Evolutionary conservation across 2,113 vertebrate species (phyloP).

Genomic region (human): GRCh38 chr2:204019501-204020000

Average conservation of each 20-base stretch:
- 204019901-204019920: not conserved
- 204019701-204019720: conserved; percentile 57
- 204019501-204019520: not conserved
- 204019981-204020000: not conserved
- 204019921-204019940: not conserved
- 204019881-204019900: conserved; percentile 26
- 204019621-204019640: conserved; percentile 18
- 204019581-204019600: not conserved
- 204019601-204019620: not conserved
- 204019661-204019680: not conserved
- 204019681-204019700: conserved; percentile 57
- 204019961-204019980: not conserved
- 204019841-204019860: not conserved
- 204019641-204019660: not conserved
- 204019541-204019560: too few relatives aligned
- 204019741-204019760: not conserved
- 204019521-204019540: not conserved
- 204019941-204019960: not conserved
- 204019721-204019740: not conserved
- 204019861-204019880: conserved; percentile 38
- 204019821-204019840: conserved; percentile 12
- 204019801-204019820: conserved; percentile 16
- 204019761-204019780: not conserved
- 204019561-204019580: not conserved
- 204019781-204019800: conserved; percentile 41